These are phyloP conservation scores for Pelobates fuscus DNA, from an alignment of 2,113 vertebrate species.

Conservation along the genomic window DNA sequence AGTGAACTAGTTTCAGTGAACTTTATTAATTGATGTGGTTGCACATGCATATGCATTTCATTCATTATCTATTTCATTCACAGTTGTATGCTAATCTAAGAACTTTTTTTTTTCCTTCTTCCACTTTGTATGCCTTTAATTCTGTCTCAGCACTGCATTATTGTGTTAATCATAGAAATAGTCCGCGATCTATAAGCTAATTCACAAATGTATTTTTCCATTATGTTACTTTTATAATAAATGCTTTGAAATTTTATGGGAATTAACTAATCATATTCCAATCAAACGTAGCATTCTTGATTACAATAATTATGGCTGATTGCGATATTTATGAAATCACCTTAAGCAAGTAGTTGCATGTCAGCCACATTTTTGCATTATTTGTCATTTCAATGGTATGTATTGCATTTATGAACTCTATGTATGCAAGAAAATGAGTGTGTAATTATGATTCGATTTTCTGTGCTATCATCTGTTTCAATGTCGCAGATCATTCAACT, in stretches of 20 bases:
- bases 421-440: neutral
- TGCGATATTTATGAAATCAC: neutral
- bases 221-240: neutral
- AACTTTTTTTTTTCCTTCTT: no score
- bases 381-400: neutral
- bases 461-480: neutral
- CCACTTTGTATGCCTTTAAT: no score
- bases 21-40: no score
- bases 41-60: no score
- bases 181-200: no score
- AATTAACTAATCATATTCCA: conserved; percentile 1
- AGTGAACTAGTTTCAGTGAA: no score
- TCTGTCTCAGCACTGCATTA: no score
- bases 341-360: neutral
- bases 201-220: no score
- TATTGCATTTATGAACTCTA: neutral
- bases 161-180: no score
- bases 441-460: neutral
- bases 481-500: neutral
- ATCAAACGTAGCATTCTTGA: neutral
- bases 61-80: no score
- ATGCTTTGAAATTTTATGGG: neutral
- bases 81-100: no score
- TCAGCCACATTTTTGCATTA: neutral
- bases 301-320: neutral